A percentile compares a stretch with the other conserved stretches of the same genome.
These are phyloP conservation scores for Mirounga angustirostris DNA, from an alignment of 2,113 vertebrate species.

Conservation along the genomic window DNA sequence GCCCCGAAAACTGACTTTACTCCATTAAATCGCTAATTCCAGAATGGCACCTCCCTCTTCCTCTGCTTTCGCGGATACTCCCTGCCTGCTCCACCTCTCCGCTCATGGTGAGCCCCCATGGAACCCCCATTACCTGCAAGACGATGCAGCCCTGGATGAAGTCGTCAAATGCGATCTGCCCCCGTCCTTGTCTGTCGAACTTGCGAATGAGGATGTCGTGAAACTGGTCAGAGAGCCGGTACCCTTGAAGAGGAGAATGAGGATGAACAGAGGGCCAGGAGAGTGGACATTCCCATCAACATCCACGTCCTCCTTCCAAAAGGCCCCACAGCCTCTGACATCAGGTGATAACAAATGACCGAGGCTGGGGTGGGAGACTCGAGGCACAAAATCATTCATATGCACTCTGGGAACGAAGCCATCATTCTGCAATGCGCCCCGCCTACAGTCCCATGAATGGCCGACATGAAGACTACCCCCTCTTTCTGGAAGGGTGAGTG, in stretches of 20 bases:
- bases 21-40: no score
- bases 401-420: background rate
- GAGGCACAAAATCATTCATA: background rate
- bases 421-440: background rate
- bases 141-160: constrained; percentile 99
- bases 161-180: constrained; percentile 98
- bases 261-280: background rate
- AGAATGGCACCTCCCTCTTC: background rate
- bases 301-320: background rate
- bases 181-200: constrained; percentile 97
- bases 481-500: no score
- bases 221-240: constrained; percentile 98
- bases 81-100: background rate
- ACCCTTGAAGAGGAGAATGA: constrained; percentile 88
- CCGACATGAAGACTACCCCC: fast-evolving
- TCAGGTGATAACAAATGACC: background rate
- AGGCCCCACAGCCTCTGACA: background rate
- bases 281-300: no score
- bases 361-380: background rate
- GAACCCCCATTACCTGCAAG: constrained; percentile 92
- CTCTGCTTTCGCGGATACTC: background rate
- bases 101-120: no score
- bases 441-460: background rate
- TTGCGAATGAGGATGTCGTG: constrained; percentile 97
- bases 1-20: background rate